Evolutionary conservation across 2,113 vertebrate species (phyloP).

Genomic region (Sinosuthora webbiana): DNA sequence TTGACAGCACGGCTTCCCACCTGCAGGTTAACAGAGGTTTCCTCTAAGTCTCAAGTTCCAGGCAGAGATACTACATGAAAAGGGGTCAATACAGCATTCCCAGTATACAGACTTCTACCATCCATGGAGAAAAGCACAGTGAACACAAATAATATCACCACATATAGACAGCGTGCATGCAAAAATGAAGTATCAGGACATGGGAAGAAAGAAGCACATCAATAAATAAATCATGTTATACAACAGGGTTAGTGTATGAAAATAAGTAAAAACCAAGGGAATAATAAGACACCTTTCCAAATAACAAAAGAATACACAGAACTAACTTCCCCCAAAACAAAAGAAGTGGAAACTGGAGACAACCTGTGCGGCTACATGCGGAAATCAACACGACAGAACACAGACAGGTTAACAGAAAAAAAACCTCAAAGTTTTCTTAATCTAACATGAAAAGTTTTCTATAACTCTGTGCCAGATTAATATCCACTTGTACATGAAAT

Average conservation of each 20-base stretch:
- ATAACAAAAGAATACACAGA: background rate
- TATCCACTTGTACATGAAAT: background rate
- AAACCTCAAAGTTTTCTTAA: background rate
- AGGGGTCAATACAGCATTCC: background rate
- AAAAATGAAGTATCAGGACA: background rate
- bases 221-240: background rate
- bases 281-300: background rate
- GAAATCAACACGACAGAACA: background rate
- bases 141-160: background rate
- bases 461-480: background rate
- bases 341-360: background rate
- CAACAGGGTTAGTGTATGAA: background rate
- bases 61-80: background rate
- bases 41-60: background rate
- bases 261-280: background rate
- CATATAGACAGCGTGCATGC: accelerated
- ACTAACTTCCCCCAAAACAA: background rate
- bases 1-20: background rate
- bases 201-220: background rate
- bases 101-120: background rate
- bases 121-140: background rate
- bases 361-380: background rate
- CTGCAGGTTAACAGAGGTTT: background rate
- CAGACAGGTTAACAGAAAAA: background rate
- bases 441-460: background rate